Evolutionary conservation across 1,140 invertebrate genomes (phyloP).

Genomic region (Saxidomus purpurata): DNA sequence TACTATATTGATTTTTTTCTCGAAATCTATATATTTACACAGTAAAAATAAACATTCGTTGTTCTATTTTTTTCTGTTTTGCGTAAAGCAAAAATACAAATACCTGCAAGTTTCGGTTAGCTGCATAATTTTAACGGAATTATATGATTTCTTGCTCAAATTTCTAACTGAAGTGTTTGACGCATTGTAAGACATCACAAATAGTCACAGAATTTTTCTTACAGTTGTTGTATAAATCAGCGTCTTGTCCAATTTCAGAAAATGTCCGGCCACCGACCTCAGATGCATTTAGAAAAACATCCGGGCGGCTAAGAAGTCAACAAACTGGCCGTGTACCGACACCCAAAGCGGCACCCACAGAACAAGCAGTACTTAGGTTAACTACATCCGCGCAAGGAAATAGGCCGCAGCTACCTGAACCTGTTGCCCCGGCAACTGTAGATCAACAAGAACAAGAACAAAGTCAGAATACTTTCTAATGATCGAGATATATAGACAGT

Average conservation of each 20-base stretch:
- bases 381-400: constrained; percentile 61
- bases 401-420: constrained; percentile 16
- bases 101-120: too few species aligned
- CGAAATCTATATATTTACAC: too few species aligned
- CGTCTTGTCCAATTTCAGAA: constrained; percentile 57
- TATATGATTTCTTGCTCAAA: too few species aligned
- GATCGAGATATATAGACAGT: not conserved
- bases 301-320: constrained; percentile 24
- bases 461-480: constrained; percentile 58
- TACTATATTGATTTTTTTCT: too few species aligned
- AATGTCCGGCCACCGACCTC: constrained; percentile 41
- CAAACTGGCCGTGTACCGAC: constrained; percentile 44
- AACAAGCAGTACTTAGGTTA: constrained; percentile 36
- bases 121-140: too few species aligned
- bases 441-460: constrained; percentile 30
- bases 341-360: constrained; percentile 32
- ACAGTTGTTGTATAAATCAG: too few species aligned
- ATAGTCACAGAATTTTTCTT: too few species aligned
- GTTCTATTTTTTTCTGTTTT: too few species aligned
- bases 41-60: too few species aligned
- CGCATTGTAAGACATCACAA: too few species aligned
- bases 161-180: too few species aligned
- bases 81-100: too few species aligned
- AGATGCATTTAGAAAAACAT: constrained; percentile 62
- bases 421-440: constrained; percentile 59